These are phyloP conservation scores for Phragmatobia fuliginosa DNA, from an alignment of 2,888 invertebrate species.

Conservation along the genomic window DNA sequence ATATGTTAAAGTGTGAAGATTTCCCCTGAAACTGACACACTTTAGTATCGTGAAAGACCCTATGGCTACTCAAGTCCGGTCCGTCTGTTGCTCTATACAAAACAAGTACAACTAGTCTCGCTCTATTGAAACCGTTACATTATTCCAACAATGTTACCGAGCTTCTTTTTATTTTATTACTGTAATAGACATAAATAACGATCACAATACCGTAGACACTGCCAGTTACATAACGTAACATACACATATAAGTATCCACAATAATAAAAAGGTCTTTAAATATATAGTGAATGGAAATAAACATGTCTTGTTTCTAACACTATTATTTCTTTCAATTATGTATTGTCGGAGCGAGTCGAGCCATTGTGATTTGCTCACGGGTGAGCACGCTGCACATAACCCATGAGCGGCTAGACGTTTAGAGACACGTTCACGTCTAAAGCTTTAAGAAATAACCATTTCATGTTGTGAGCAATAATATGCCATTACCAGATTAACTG, in stretches of 20 bases:
- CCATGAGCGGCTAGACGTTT: neutral
- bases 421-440: neutral
- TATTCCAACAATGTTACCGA: no score
- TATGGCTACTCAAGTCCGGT: no score
- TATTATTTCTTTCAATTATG: neutral
- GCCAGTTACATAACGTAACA: neutral
- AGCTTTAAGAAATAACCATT: neutral
- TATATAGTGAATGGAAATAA: neutral
- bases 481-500: neutral
- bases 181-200: no score
- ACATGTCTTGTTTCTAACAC: neutral
- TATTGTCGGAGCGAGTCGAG: neutral
- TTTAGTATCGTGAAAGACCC: no score
- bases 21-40: no score
- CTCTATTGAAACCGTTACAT: no score
- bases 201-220: no score
- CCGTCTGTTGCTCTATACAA: no score
- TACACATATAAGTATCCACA: neutral
- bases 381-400: neutral
- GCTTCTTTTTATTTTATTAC: no score
- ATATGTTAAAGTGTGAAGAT: no score
- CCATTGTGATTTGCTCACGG: neutral
- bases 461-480: neutral
- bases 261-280: neutral
- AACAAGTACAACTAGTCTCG: no score